Evolutionary conservation across 2,797 vertebrate species (phyloP), one percentile per base, ranked within the genome.

Genomic region (Simalia tracyae): DNA sequence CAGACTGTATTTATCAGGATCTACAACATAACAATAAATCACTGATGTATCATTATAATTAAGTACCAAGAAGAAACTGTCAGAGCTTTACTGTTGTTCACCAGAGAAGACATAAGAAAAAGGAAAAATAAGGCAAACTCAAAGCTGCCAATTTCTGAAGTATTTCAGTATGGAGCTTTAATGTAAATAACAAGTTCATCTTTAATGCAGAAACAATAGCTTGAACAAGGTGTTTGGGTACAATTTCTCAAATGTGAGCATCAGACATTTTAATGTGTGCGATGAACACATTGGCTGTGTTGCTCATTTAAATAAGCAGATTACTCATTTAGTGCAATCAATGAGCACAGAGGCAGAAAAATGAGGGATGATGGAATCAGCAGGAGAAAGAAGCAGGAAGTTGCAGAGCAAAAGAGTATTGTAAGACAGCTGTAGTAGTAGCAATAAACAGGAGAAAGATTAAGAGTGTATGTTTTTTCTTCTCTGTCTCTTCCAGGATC

Each of bases 1-100:
- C 95, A 81, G 64, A 94, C 7, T 89, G 92, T 96, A 92, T 96
- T 96, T 97, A 95, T 97, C 96, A 93, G n/a, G 0, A 85, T 97
- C 96, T 94, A 95, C 92, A 93, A 95, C 31, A 17, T 94, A 93
- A 95, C 92, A 88, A 36, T 94, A 97, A 97, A 96, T 61, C 94
- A 95, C 90, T 96, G 96, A 92, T 95, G 97, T 97, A 96, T 96
- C 96, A 95, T 93, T 95, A 90, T 96, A 97, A 96, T 96, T 96
- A 96, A 97, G 97, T 95, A 93, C 93, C 96, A 94, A 94, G 95
- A 93, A 28, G 95, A 94, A 96, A 94, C 95, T 95, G 94, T 96
- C 96, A 96, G 96, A 94, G 94, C 76, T 97, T 93, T 57, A 42
- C 88, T 88, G 86, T 92, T 57, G 22, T 94, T 95, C 54, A 0